Evolutionary conservation across 2,888 invertebrate genomes (phyloP).

Genomic region (Myopa tessellatipennis): DNA sequence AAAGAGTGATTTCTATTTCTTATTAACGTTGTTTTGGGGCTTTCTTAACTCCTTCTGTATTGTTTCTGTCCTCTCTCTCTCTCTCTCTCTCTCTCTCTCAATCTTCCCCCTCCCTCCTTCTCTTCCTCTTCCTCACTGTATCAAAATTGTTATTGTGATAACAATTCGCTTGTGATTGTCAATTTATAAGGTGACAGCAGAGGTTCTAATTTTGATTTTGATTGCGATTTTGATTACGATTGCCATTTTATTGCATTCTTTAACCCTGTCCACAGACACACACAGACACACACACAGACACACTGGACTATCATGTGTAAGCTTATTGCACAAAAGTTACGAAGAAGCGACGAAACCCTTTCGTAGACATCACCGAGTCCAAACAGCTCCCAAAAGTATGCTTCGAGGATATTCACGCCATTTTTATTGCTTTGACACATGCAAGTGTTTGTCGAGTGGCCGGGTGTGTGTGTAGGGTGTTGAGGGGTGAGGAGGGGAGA

Average conservation of each 20-base stretch:
- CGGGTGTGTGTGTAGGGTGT: not conserved
- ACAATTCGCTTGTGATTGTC: not conserved
- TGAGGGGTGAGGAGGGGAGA: not conserved
- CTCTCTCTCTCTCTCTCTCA: not conserved
- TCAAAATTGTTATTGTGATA: no score
- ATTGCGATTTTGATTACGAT: conserved; percentile 32
- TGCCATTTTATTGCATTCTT: conserved; percentile 18
- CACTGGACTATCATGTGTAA: not conserved
- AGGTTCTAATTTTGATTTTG: conserved; percentile 10
- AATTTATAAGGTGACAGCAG: conserved; percentile 21
- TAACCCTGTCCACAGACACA: not conserved
- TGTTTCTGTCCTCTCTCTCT: no score
- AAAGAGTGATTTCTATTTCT: no score
- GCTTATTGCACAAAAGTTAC: not conserved
- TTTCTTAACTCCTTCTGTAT: no score
- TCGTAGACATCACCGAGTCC: not conserved
- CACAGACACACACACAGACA: not conserved
- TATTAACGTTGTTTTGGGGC: no score
- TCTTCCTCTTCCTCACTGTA: not conserved
- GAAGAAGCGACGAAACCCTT: conserved; percentile 14
- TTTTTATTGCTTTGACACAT: conserved; percentile 33
- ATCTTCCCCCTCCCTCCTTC: not conserved
- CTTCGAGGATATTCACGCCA: conserved; percentile 24
- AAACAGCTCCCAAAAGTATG: conserved; percentile 34
- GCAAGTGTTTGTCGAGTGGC: conserved; percentile 23